Evolutionary conservation across 2,888 invertebrate species (phyloP).

Genomic region (Melieria picta): DNA sequence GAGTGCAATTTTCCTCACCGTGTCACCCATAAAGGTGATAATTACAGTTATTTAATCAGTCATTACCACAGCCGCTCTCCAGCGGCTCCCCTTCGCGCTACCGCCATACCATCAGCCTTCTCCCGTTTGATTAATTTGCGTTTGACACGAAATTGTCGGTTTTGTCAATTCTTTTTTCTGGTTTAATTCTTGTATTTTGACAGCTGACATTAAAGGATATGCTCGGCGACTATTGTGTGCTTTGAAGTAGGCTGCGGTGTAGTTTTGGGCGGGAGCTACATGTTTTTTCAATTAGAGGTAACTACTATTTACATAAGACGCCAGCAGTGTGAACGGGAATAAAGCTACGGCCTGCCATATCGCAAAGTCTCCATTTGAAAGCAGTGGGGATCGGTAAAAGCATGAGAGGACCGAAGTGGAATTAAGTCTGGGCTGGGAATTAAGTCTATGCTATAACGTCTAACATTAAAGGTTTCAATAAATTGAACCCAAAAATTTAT

Average conservation of each 20-base stretch:
- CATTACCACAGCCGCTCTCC: slow-evolving; percentile 38
- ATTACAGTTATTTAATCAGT: slow-evolving; percentile 64
- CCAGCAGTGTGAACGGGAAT: background rate
- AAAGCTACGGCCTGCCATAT: background rate
- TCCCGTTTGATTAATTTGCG: slow-evolving; percentile 51
- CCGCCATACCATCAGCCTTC: background rate
- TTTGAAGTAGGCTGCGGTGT: background rate
- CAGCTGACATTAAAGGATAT: background rate
- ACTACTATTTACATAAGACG: too few species aligned
- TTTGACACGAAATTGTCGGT: slow-evolving; percentile 54
- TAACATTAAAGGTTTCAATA: too few species aligned
- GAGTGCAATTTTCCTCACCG: slow-evolving; percentile 41
- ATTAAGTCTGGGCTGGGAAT: too few species aligned
- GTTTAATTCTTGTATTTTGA: background rate
- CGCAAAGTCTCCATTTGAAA: too few species aligned
- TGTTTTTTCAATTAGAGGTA: too few species aligned
- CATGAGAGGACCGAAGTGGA: too few species aligned
- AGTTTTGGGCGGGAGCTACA: too few species aligned
- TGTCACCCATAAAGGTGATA: slow-evolving; percentile 57
- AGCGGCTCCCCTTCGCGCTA: slow-evolving; percentile 1
- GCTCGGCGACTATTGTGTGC: background rate
- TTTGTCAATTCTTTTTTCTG: slow-evolving; percentile 31
- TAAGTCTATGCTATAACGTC: too few species aligned
- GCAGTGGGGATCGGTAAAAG: too few species aligned
- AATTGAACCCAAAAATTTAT: too few species aligned